Conservation (phyloP, 2,888 invertebrate genomes). For the Rotaria magnacalcarata region DNA sequence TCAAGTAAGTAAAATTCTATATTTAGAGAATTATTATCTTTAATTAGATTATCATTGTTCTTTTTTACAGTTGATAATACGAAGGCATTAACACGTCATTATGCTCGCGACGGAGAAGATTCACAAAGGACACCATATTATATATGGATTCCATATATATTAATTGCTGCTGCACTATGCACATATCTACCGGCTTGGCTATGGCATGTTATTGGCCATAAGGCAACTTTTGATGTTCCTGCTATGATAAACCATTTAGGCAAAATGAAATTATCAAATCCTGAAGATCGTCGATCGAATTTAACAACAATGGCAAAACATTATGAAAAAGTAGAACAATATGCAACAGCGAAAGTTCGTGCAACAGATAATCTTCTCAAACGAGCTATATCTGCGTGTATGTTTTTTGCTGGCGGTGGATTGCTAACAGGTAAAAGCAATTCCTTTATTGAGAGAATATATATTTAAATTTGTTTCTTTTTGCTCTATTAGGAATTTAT, state of each 20-base stretch:
- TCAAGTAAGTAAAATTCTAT: not conserved
- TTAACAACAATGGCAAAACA: slow-evolving; percentile 25
- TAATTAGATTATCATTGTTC: not conserved
- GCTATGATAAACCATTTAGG: slow-evolving; percentile 13
- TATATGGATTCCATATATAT: slow-evolving; percentile 37
- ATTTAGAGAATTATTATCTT: not conserved
- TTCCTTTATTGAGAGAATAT: not conserved
- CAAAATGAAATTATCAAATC: slow-evolving; percentile 10
- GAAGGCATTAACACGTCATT: not conserved
- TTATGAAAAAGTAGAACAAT: slow-evolving; percentile 16
- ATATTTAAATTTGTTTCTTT: no score
- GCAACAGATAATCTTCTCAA: not conserved
- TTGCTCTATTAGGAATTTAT: slow-evolving; percentile 8
- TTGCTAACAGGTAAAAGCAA: not conserved
- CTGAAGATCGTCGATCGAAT: slow-evolving; percentile 1
- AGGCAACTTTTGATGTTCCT: slow-evolving; percentile 21
- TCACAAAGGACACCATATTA: slow-evolving; percentile 11
- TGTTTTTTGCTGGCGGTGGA: slow-evolving; percentile 36
- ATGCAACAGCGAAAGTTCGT: not conserved
- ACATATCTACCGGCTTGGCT: slow-evolving; percentile 20
- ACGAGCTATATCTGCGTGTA: not conserved
- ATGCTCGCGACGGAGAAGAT: slow-evolving; percentile 1
- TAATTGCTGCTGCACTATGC: not conserved
- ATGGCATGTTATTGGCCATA: slow-evolving; percentile 30
- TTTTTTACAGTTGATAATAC: not conserved